Percentiles rank a stretch among this genome's conserved stretches.
phyloP scores from a whole-genome alignment of 2,797 vertebrate species.

The Psittacula echo region DNA sequence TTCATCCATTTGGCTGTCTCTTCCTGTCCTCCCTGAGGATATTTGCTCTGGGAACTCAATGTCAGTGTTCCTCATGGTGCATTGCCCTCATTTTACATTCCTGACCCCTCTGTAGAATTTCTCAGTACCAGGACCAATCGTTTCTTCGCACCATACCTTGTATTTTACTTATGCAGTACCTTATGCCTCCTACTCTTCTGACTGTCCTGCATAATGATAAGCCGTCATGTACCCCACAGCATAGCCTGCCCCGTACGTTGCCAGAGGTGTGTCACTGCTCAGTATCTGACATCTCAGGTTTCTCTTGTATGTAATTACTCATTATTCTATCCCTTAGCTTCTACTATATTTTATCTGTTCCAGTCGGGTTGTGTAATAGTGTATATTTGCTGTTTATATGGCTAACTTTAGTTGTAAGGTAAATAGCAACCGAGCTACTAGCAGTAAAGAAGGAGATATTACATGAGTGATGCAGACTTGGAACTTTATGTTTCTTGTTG shows the following conservation, averaged over 20 bases:
- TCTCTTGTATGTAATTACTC: background rate
- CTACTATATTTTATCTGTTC: background rate
- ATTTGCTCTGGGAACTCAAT: background rate
- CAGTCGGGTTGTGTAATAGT: background rate
- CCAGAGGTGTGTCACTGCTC: background rate
- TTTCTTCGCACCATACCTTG: background rate
- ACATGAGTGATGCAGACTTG: background rate
- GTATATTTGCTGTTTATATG: background rate
- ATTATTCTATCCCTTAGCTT: background rate
- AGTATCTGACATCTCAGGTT: background rate
- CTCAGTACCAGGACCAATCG: background rate
- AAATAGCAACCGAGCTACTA: background rate
- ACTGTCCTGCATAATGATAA: background rate
- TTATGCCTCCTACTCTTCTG: background rate
- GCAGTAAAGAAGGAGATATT: background rate
- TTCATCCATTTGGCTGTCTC: background rate
- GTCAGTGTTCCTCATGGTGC: background rate
- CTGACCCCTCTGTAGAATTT: background rate
- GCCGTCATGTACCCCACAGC: rapidly evolving
- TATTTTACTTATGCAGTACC: background rate
- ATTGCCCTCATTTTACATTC: background rate
- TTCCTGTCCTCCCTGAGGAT: background rate
- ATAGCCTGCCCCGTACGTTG: background rate
- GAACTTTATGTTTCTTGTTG: background rate
- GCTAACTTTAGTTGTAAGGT: background rate